Base-by-base conservation (phyloP, 2,888 invertebrate genomes). In the Cephus pygmeus region DNA sequence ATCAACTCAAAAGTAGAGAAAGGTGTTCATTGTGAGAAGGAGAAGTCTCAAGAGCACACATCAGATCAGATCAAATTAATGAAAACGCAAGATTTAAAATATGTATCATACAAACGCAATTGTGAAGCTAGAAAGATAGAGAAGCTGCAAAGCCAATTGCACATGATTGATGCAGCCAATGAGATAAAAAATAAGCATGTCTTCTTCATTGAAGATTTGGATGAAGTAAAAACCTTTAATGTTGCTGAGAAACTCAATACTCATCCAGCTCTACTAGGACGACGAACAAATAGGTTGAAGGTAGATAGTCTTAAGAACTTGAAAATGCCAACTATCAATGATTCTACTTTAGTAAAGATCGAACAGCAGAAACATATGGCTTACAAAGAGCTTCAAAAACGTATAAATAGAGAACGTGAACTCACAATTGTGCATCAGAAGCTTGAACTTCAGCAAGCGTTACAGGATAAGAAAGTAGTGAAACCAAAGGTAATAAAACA, bases 21-120 rank as follows among this genome's bases (percentile, higher is more conserved):
- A 83, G 93, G 93, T 0, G 82, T 89, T 86, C 95, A 95, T 89
- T 95, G 96, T 86, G 92, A 95, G 69, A 93, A 93, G 81, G 92
- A 93, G 34, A 95, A 96, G 80, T 93, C 94, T 56, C 95, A 95
- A 73, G 96, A 97, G 86, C 95, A 97, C 84, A 95, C 96, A 1
- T 94, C 95, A 0, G 96, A 97, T 33, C 99, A 99, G 91, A 92
- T 97, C 75, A 95, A 96, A 80, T 91, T 99, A 77, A 97, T 99
- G 96, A 94, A 96, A 89, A 96, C 97, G 0, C 98, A 98, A 91
- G 98, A 99, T 91, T 92, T 98, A 12, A 97, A 96, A 85, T 99
- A 99, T 86, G 94, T 99, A 23, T 94, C 95, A 68, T 96, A 96
- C 93, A 98, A 98, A 89, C 93, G 96, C 76, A 96, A 95, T 3